phyloP scores from a whole-genome alignment of 2,888 invertebrate species.

The Aporophyla nigra region DNA sequence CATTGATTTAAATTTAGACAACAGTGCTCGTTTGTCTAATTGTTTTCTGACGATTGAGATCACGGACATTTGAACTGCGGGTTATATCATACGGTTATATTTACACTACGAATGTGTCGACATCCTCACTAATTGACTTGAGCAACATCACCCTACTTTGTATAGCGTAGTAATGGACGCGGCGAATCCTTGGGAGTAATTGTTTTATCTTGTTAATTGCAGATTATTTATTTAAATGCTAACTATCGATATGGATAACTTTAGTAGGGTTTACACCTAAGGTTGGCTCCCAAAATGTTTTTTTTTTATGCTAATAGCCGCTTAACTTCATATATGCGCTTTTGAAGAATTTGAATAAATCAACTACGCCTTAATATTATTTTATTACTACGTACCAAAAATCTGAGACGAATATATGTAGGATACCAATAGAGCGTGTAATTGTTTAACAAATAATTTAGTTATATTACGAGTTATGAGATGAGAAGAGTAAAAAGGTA shows the following conservation, averaged over 20 bases:
- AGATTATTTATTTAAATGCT: slow-evolving; percentile 46
- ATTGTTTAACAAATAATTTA: slow-evolving; percentile 49
- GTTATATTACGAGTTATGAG: slow-evolving; percentile 38
- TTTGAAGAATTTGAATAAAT: slow-evolving; percentile 41
- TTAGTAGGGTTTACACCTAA: slow-evolving; percentile 36
- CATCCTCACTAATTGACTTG: slow-evolving; percentile 79
- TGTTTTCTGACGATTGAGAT: slow-evolving; percentile 60
- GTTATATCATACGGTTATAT: slow-evolving; percentile 45
- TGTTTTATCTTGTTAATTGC: slow-evolving; percentile 17
- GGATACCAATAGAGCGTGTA: slow-evolving; percentile 48
- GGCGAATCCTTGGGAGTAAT: slow-evolving; percentile 30
- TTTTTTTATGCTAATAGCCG: slow-evolving; percentile 4
- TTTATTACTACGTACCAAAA: slow-evolving; percentile 59
- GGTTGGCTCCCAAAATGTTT: slow-evolving; percentile 13
- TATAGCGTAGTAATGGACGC: slow-evolving; percentile 52
- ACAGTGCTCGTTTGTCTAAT: not conserved
- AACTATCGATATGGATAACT: slow-evolving; percentile 58
- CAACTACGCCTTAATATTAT: slow-evolving; percentile 46
- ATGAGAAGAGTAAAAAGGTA: slow-evolving; percentile 29
- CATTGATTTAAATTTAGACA: slow-evolving; percentile 3
- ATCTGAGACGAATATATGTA: slow-evolving; percentile 53
- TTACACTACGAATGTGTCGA: slow-evolving; percentile 60
- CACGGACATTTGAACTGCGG: slow-evolving; percentile 64
- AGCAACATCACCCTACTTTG: slow-evolving; percentile 71
- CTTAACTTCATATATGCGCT: slow-evolving; percentile 35